Evolutionary conservation across 2,113 vertebrate species (phyloP).

Genomic region (Lycaon pictus): DNA sequence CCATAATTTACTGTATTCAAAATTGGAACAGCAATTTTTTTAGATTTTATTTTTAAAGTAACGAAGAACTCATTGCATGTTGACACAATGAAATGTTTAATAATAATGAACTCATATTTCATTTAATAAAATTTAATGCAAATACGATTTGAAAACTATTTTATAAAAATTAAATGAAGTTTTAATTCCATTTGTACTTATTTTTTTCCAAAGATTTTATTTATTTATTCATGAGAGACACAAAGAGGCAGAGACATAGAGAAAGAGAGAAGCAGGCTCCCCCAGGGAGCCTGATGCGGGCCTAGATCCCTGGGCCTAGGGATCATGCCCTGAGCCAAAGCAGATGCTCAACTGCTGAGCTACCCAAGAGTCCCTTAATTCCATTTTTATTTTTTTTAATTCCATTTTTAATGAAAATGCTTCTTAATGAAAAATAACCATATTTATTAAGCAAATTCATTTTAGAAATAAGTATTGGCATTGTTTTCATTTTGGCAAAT

Average conservation of each 20-base stretch:
- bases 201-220: too few species aligned
- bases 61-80: neutral
- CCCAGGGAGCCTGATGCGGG: too few species aligned
- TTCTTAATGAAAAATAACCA: slow-evolving; percentile 43
- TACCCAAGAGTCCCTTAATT: too few species aligned
- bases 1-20: neutral
- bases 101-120: neutral
- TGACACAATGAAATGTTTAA: slow-evolving; percentile 25
- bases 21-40: slow-evolving; percentile 45
- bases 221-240: too few species aligned
- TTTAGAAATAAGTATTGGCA: neutral
- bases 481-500: slow-evolving; percentile 1
- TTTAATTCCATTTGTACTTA: neutral
- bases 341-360: too few species aligned
- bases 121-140: neutral
- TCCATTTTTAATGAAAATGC: neutral
- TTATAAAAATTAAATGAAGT: neutral
- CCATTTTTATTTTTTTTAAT: neutral
- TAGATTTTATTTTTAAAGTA: neutral
- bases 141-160: neutral
- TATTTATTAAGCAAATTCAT: slow-evolving; percentile 31
- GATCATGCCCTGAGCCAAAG: too few species aligned
- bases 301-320: too few species aligned
- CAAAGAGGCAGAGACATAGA: too few species aligned
- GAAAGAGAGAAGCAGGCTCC: too few species aligned